Evolutionary conservation across 2,888 invertebrate species (phyloP).

Genomic region (Drosophila nr. perissopoda): DNA sequence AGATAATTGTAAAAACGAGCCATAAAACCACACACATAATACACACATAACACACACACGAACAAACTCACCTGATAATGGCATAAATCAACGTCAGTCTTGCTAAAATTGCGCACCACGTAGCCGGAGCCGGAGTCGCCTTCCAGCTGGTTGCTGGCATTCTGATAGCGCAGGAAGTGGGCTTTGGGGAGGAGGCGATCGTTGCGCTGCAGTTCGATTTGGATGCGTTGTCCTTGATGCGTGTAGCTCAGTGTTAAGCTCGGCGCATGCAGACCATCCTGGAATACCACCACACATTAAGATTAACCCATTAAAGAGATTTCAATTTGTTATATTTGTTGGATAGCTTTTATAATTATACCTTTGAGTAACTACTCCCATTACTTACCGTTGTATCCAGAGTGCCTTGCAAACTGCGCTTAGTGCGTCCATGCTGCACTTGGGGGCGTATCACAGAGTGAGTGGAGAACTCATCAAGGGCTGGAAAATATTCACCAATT

Average conservation of each 20-base stretch:
- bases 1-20: conserved; percentile 12
- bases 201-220: conserved; percentile 83
- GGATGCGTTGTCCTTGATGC: conserved; percentile 59
- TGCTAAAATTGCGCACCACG: conserved; percentile 84
- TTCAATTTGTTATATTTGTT: neutral
- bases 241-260: conserved; percentile 56
- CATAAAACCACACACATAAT: neutral
- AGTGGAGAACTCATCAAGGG: conserved; percentile 82
- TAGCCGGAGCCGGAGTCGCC: conserved; percentile 39
- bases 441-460: conserved; percentile 88
- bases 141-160: conserved; percentile 64
- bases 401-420: conserved; percentile 89
- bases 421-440: conserved; percentile 91
- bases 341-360: neutral
- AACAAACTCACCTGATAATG: conserved; percentile 84
- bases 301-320: neutral
- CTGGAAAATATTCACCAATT: conserved; percentile 78
- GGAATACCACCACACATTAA: neutral
- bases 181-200: conserved; percentile 83
- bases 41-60: neutral
- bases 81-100: conserved; percentile 85
- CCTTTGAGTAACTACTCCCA: neutral
- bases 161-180: conserved; percentile 84
- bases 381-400: conserved; percentile 89
- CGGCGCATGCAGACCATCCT: conserved; percentile 32